Evolutionary conservation across 2,888 invertebrate species (phyloP).

Genomic region (Dinocampus coccinellae): DNA sequence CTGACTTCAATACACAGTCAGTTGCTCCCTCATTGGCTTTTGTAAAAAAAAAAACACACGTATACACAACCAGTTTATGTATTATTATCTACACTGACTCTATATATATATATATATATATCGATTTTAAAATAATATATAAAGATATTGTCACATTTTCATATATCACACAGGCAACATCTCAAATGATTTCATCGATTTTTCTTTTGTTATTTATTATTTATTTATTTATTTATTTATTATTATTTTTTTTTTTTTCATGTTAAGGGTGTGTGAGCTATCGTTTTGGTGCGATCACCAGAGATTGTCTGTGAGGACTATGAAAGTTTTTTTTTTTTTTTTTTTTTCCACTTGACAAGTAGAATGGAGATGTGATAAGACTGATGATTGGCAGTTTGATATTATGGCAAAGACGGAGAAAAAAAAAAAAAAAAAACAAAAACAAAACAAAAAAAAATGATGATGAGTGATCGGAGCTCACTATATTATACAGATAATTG

Average conservation of each 20-base stretch:
- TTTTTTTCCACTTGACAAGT: too few species aligned
- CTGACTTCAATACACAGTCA: conserved; percentile 1
- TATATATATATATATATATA: too few species aligned
- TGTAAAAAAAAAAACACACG: neutral
- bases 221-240: too few species aligned
- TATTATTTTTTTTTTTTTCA: neutral
- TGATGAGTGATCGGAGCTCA: too few species aligned
- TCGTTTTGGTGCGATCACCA: conserved; percentile 35
- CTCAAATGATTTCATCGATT: conserved; percentile 20
- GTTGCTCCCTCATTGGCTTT: conserved; percentile 2
- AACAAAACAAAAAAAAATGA: too few species aligned
- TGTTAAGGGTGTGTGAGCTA: neutral
- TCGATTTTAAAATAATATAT: conserved; percentile 34
- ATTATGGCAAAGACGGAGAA: too few species aligned
- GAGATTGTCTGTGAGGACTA: conserved; percentile 41
- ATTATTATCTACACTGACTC: neutral
- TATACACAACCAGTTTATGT: neutral
- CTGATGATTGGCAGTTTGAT: conserved; percentile 30
- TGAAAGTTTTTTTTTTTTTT: neutral
- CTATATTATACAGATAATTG: too few species aligned
- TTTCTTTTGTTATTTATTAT: neutral
- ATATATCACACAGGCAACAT: conserved; percentile 6
- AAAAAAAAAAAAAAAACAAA: too few species aligned
- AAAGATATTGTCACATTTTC: conserved; percentile 3
- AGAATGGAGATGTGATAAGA: conserved; percentile 28